A percentile compares a stretch with the other conserved stretches of the same genome.
phyloP scores from a whole-genome alignment of 2,797 vertebrate species.

The Craterocephalus amniculus region DNA sequence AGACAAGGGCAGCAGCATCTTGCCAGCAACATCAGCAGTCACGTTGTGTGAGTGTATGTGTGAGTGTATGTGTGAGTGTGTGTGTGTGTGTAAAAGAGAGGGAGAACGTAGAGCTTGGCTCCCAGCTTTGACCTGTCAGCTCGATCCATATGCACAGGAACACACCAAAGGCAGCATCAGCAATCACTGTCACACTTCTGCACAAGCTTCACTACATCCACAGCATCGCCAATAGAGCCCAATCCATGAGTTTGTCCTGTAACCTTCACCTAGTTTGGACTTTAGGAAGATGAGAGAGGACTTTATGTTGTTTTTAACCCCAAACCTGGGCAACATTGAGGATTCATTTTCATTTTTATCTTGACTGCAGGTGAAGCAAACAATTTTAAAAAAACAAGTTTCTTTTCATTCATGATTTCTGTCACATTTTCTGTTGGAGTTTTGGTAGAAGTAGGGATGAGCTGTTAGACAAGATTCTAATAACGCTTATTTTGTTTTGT shows the following conservation, averaged over 20 bases:
- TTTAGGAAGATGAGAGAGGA: slow-evolving; percentile 62
- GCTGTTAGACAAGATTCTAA: not conserved
- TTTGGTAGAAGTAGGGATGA: not conserved
- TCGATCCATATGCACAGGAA: slow-evolving; percentile 31
- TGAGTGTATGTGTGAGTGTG: slow-evolving; percentile 14
- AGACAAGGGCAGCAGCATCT: slow-evolving; percentile 25
- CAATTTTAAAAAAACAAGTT: no score
- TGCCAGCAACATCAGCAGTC: slow-evolving; percentile 29
- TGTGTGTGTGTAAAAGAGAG: slow-evolving; percentile 7
- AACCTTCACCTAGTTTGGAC: slow-evolving; percentile 69
- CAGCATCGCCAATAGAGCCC: slow-evolving; percentile 31
- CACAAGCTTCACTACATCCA: slow-evolving; percentile 25
- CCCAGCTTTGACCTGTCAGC: slow-evolving; percentile 48
- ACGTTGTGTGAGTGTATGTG: slow-evolving; percentile 12
- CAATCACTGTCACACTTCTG: slow-evolving; percentile 52
- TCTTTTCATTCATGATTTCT: not conserved
- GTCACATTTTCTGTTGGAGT: not conserved
- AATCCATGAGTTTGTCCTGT: slow-evolving; percentile 25
- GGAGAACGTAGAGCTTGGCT: not conserved
- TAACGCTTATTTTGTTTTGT: not conserved
- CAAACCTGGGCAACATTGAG: slow-evolving; percentile 14
- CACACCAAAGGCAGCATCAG: slow-evolving; percentile 50
- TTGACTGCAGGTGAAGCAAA: no score
- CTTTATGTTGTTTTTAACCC: slow-evolving; percentile 65
- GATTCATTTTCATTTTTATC: slow-evolving; percentile 16